Conservation (phyloP, 2,113 vertebrate genomes). For the Chionis minor region DNA sequence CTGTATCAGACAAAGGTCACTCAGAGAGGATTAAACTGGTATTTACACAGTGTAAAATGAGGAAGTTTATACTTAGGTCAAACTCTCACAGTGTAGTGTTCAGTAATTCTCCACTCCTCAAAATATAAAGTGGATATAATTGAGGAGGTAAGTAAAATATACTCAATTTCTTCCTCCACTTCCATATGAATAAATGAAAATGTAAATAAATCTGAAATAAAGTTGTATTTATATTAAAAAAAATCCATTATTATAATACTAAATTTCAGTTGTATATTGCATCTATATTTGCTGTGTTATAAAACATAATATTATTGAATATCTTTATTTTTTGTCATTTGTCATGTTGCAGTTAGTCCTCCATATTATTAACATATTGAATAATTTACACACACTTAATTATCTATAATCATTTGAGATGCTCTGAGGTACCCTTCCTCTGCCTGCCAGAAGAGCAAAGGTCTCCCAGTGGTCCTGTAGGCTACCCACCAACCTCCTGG, state of each 20-base stretch:
- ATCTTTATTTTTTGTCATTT: background rate
- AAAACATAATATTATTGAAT: background rate
- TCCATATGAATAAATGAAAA: background rate
- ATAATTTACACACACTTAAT: background rate
- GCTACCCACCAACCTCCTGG: background rate
- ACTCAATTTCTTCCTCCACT: background rate
- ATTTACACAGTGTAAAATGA: slow-evolving; percentile 1
- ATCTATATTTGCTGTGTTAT: background rate
- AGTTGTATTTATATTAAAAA: background rate
- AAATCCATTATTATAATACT: background rate
- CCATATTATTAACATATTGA: background rate
- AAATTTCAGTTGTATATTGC: background rate
- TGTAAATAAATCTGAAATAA: background rate
- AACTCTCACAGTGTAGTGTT: background rate
- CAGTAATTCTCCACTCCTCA: background rate
- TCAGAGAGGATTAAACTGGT: background rate
- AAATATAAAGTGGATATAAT: background rate
- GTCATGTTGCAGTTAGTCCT: background rate
- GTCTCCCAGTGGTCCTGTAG: fast-evolving
- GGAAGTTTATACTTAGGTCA: background rate
- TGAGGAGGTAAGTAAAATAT: background rate
- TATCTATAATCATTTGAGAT: background rate
- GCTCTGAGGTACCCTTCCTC: background rate
- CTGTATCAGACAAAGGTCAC: background rate
- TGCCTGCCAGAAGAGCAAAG: background rate